Conservation (phyloP, 1,140 invertebrate genomes). For the Centruroides vittatus region DNA sequence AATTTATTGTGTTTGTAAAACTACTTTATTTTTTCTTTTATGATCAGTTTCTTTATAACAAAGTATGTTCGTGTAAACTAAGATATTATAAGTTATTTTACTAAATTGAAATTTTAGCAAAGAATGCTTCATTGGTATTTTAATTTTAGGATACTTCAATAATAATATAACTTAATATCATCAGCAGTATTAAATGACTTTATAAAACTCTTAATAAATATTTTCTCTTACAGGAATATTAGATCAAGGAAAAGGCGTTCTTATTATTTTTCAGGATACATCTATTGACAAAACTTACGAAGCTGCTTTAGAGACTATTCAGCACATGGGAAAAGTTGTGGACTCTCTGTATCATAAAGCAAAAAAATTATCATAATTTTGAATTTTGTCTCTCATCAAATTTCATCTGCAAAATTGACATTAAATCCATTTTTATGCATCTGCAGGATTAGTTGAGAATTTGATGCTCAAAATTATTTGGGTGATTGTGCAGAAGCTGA, state of each 20-base stretch:
- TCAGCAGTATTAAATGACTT: neutral
- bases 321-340: constrained; percentile 97
- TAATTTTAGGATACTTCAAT: neutral
- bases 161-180: neutral
- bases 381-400: neutral
- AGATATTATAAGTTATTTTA: neutral
- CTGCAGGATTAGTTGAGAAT: no score
- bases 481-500: no score
- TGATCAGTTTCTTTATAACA: no score
- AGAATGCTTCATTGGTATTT: neutral
- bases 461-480: no score
- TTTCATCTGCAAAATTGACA: no score
- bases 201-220: neutral
- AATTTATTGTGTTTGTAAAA: no score
- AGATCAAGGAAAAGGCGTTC: constrained; percentile 92
- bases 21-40: no score
- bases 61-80: no score
- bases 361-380: constrained; percentile 55
- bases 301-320: constrained; percentile 90
- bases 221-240: constrained; percentile 59
- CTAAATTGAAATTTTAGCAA: neutral
- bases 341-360: constrained; percentile 97
- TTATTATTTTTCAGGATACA: constrained; percentile 93
- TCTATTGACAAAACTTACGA: constrained; percentile 93
- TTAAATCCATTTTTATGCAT: no score